Evolutionary conservation across 2,797 vertebrate species (phyloP), one percentile per base, ranked within the genome.

Genomic region (Phoxinus dragarum): DNA sequence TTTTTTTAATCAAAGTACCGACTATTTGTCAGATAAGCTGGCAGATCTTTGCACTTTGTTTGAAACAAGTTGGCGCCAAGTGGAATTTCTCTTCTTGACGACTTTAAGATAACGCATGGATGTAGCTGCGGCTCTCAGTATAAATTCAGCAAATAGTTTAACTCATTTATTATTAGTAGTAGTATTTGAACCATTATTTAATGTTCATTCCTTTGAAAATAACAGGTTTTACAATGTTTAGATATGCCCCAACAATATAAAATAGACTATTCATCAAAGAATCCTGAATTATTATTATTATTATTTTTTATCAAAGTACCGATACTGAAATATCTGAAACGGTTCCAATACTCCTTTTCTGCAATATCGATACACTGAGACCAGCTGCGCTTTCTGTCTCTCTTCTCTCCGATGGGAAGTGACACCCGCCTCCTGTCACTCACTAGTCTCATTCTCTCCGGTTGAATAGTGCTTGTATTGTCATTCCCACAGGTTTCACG

Each of bases 1-100:
- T 27, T 27, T 27, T 27, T 27, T 27, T 27, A 27, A 27, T 27
- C 27, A 27, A 27, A 27, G 27, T 27, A 27, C 27, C 27, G 27
- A 72, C 80, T 73, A 64, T 80, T 79, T 61, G 38, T 52, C 23
- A 79, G 42, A 11, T 79, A 23, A 31, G 64, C 38, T 75, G 81
- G 75, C 61, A 54, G 52, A 23, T 49, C 31, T 73, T 66, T 8
- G 38, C 36, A 3, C 23, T 34, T 52, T 72, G 64, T 86, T 34
- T 72, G 64, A 78, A 74, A 66, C 36, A 16, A 67, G 44, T 17
- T 54, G 54, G 64, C 2, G 14, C 31, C 77, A 44, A 68, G 23
- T 81, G 27, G 16, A 73, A 19, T 66, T 8, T 52, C 27, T 84
- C 19, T 12, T 49, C 23, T 73, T 71, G 42, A 66, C 21, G 38